Percentiles rank a stretch among this genome's conserved stretches.
Conservation (phyloP, 2,113 vertebrate genomes). For the Sinocyclocheilus rhinocerous region DNA sequence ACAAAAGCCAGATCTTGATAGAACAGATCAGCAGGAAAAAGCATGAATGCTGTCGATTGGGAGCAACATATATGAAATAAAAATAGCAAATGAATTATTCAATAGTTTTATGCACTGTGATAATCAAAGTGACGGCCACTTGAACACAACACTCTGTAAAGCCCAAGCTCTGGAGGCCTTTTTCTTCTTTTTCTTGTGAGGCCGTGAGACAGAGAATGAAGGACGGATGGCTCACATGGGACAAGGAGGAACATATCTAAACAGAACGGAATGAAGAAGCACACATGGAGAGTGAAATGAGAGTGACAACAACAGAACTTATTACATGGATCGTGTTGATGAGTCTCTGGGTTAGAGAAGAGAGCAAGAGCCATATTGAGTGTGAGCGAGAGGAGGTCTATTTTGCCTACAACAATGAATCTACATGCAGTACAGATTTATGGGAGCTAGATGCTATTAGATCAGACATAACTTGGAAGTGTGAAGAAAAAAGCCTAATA, state of each 20-base stretch:
- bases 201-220: constrained; percentile 18
- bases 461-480: constrained; percentile 20
- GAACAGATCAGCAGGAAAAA: too few species aligned
- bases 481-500: constrained; percentile 13
- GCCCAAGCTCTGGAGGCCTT: not conserved
- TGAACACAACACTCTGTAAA: constrained; percentile 25
- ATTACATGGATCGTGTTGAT: constrained; percentile 25
- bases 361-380: not conserved
- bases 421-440: constrained; percentile 19
- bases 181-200: not conserved
- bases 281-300: constrained; percentile 24
- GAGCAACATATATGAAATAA: too few species aligned
- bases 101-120: not conserved
- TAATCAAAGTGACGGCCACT: not conserved
- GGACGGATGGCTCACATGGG: constrained; percentile 35
- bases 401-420: constrained; percentile 26
- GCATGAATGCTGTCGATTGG: too few species aligned
- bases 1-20: too few species aligned
- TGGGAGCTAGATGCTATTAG: constrained; percentile 28
- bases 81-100: constrained; percentile 44
- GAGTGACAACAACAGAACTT: constrained; percentile 29
- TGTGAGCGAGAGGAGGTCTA: not conserved
- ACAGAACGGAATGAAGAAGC: constrained; percentile 45
- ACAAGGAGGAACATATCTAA: constrained; percentile 42
- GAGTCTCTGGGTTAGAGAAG: constrained; percentile 23